phyloP scores from a whole-genome alignment of 2,113 vertebrate species.

The Ursus arctos region DNA sequence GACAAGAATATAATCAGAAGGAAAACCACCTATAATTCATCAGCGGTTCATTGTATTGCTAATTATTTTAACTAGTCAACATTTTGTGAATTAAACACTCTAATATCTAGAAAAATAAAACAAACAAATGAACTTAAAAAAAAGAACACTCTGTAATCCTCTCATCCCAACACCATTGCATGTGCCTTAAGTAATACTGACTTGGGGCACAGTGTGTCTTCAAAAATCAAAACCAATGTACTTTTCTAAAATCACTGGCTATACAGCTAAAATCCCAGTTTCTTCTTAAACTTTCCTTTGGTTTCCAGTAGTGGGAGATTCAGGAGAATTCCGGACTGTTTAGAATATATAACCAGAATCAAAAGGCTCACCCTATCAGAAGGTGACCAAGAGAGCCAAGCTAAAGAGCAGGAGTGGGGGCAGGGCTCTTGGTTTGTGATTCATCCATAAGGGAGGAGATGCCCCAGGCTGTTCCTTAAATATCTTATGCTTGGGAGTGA shows the following conservation, averaged over 20 bases:
- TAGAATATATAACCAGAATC: background rate
- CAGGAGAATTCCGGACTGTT: background rate
- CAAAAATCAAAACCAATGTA: background rate
- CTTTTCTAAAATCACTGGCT: background rate
- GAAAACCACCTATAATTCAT: background rate
- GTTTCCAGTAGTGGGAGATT: background rate
- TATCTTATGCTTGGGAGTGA: background rate
- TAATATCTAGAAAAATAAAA: constrained; percentile 26
- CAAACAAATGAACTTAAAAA: background rate
- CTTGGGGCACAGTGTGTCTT: background rate
- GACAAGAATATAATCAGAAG: constrained; percentile 1
- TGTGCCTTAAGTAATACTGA: background rate
- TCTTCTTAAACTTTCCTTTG: background rate
- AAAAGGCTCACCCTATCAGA: background rate
- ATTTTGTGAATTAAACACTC: background rate
- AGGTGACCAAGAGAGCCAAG: background rate
- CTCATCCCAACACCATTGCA: background rate
- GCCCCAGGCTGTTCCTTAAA: background rate
- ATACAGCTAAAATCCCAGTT: background rate
- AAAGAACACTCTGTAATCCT: background rate
- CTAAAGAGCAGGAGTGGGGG: rapidly evolving
- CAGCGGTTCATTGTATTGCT: background rate
- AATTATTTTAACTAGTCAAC: background rate
- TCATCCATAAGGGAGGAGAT: no score
- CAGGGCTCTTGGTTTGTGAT: background rate